A percentile compares a stretch with the other conserved stretches of the same genome.
phyloP scores from a whole-genome alignment of 2,797 vertebrate genomes.

The Rhinogobio ventralis region DNA sequence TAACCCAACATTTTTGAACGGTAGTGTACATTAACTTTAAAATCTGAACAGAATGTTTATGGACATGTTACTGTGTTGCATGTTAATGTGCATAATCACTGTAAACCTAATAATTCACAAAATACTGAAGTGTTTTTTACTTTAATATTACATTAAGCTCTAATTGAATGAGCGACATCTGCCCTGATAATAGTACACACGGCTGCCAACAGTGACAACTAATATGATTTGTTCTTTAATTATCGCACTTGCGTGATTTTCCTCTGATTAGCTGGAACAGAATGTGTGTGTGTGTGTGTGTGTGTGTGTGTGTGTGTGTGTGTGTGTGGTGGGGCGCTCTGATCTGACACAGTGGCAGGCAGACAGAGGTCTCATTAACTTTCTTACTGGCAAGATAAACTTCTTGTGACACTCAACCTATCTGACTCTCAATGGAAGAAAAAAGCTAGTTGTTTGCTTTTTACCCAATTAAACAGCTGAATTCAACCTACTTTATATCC shows the following conservation, averaged over 20 bases:
- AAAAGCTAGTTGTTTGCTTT: background rate
- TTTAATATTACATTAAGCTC: constrained; percentile 28
- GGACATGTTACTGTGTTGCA: background rate
- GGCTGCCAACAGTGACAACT: constrained; percentile 17
- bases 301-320: too few species aligned
- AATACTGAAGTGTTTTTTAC: background rate
- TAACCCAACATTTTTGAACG: background rate
- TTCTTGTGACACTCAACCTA: constrained; percentile 7
- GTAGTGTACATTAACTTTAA: background rate
- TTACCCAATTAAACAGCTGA: constrained; percentile 25
- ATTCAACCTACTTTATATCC: background rate
- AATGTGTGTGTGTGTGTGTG: too few species aligned
- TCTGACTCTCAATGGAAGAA: background rate
- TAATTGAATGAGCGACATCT: constrained; percentile 34
- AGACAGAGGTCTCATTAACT: constrained; percentile 12
- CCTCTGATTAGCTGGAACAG: constrained; percentile 32
- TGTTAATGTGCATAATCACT: background rate
- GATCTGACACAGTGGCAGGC: constrained; percentile 17
- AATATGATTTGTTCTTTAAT: constrained; percentile 39
- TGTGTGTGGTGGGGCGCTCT: background rate
- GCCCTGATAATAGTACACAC: constrained; percentile 2
- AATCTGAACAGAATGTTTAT: too few species aligned
- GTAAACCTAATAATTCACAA: background rate
- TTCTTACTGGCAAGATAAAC: constrained; percentile 26
- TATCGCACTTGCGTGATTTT: constrained; percentile 9